Evolutionary conservation across 2,113 vertebrate species (phyloP).

Genomic region (Hydrolagus affinis): DNA sequence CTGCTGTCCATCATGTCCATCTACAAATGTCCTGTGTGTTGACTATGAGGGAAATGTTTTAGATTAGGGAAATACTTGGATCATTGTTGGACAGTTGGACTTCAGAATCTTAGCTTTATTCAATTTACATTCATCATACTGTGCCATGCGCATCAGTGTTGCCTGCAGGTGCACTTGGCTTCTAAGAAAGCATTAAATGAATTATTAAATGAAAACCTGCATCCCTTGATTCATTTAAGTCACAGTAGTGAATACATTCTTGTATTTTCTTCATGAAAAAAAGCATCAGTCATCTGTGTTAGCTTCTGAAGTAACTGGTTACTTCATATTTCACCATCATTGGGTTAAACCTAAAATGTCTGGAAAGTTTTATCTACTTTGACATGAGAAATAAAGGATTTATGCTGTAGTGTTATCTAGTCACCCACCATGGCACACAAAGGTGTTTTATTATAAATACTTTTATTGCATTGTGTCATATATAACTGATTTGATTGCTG

Average conservation of each 20-base stretch:
- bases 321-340: not conserved
- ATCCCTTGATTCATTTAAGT: not conserved
- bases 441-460: not conserved
- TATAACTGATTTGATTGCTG: not conserved
- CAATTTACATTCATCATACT: too few relatives aligned
- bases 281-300: not conserved
- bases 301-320: not conserved
- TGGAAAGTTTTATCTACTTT: constrained; percentile 14
- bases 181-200: too few relatives aligned
- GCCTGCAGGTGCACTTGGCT: too few relatives aligned
- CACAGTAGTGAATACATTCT: not conserved
- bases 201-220: not conserved
- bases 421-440: not conserved
- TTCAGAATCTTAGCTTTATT: too few relatives aligned
- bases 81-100: too few relatives aligned
- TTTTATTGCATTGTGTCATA: not conserved
- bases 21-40: too few relatives aligned
- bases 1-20: too few relatives aligned
- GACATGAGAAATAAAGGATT: not conserved
- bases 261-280: not conserved
- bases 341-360: not conserved
- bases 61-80: too few relatives aligned
- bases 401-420: not conserved
- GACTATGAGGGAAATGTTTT: too few relatives aligned
- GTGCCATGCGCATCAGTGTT: too few relatives aligned